Evolutionary conservation across 2,888 invertebrate genomes (phyloP), one percentile per base, ranked within the genome.

Genomic region (Abrostola triplasia): DNA sequence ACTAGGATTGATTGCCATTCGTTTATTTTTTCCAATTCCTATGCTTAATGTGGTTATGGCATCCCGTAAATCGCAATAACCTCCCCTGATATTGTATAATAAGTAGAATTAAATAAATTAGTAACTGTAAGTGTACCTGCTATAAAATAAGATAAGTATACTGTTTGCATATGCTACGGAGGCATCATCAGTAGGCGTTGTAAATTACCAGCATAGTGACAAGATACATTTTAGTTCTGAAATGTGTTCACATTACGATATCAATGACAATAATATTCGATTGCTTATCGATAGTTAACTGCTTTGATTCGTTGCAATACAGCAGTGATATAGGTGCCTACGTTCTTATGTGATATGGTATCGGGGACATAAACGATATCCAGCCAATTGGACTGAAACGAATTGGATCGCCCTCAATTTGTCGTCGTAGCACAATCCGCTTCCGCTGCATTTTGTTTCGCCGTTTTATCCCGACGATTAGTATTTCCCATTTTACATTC

Each of bases 321-420:
- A 77, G 73, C 73, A 77, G 79, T 82, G 81, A 82, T 86, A 86
- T 80, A 81, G 74, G 80, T 83, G 82, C 83, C 78, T 70, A 24
- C 24, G 24, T 77, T 69, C 80, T 81, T 84, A 80, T 82, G 80
- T 79, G 86, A 86, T 88, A 89, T 87, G 86, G 85, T 88, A 90
- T 88, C 90, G 88, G 87, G 88, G 84, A 90, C 90, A 91, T 90
- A 91, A 91, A 91, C 91, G 93, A 92, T 92, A 92, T 88, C 89
- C 91, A 87, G 88, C 90, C 93, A 93, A 93, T 93, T 92, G 92
- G 93, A 93, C 90, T 93, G 93, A 91, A 93, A 93, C 93, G 92
- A 93, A 94, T 93, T 92, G 93, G 90, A 89, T 92, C 91, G 93
- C 92, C 91, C 94, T 93, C 94, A 87, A 90, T 93, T 92, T 90